phyloP scores from a whole-genome alignment of 1,140 invertebrate species.

The Brachionus manjavacas region DNA sequence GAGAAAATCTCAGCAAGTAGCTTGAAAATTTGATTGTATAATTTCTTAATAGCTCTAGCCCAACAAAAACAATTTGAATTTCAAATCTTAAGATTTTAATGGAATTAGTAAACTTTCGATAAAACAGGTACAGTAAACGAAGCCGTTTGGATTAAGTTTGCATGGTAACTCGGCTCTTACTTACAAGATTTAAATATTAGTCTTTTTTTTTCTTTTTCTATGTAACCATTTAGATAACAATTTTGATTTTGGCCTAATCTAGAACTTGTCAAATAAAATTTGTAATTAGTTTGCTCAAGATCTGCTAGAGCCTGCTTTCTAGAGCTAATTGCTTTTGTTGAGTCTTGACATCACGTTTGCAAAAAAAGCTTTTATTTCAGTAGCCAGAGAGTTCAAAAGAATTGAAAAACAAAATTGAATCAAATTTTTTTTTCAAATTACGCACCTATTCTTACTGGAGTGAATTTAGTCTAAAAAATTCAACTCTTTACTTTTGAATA shows the following conservation, averaged over 20 bases:
- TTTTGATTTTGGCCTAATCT: not conserved
- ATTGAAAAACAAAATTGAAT: no score
- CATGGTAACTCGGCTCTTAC: not conserved
- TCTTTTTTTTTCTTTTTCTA: not conserved
- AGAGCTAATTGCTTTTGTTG: not conserved
- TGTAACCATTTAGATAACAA: not conserved
- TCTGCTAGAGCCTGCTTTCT: not conserved
- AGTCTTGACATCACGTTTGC: not conserved
- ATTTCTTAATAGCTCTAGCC: not conserved
- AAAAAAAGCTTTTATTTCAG: no score
- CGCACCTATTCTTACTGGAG: no score
- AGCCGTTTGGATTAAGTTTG: not conserved
- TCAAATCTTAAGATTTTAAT: not conserved
- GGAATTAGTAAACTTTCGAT: not conserved
- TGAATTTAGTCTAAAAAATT: no score
- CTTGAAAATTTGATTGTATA: not conserved
- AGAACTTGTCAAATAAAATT: not conserved
- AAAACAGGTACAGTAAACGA: not conserved
- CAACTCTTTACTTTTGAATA: no score
- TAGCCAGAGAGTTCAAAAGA: no score
- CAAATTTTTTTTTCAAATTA: no score
- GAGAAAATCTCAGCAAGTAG: not conserved
- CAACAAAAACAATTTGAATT: not conserved
- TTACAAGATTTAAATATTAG: not conserved
- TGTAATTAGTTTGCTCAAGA: not conserved